These are phyloP conservation scores for Mirza zaza DNA, from an alignment of 2,113 vertebrate species.

Conservation along the genomic window DNA sequence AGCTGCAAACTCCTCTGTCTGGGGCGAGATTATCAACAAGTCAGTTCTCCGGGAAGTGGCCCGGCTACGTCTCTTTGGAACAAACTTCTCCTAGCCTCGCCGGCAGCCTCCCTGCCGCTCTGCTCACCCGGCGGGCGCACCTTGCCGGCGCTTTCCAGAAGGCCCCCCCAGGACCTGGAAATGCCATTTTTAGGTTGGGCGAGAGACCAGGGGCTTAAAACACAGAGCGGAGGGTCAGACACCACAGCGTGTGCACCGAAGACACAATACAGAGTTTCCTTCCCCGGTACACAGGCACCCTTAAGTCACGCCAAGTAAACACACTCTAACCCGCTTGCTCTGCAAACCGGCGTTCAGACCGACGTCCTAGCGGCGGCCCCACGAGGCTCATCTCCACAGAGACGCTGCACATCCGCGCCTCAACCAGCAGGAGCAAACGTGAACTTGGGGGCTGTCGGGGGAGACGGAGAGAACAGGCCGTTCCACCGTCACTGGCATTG, in stretches of 20 bases:
- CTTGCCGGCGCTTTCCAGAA: background rate
- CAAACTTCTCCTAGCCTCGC: background rate
- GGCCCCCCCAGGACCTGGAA: background rate
- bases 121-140: background rate
- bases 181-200: background rate
- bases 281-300: background rate
- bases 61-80: background rate
- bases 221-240: background rate
- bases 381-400: background rate
- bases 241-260: background rate
- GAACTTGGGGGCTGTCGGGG: background rate
- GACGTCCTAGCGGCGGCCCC: background rate
- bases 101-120: background rate
- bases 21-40: conserved; percentile 60
- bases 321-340: background rate
- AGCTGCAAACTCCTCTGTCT: background rate
- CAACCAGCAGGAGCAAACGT: background rate
- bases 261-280: background rate
- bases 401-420: background rate
- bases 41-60: background rate
- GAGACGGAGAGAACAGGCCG: background rate
- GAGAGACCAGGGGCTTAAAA: background rate
- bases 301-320: background rate
- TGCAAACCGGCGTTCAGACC: background rate
- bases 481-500: background rate